Evolutionary conservation across 37 sponge, comb jelly and placozoan genomes (phyloP).

Genomic region (Corticium candelabrum): DNA sequence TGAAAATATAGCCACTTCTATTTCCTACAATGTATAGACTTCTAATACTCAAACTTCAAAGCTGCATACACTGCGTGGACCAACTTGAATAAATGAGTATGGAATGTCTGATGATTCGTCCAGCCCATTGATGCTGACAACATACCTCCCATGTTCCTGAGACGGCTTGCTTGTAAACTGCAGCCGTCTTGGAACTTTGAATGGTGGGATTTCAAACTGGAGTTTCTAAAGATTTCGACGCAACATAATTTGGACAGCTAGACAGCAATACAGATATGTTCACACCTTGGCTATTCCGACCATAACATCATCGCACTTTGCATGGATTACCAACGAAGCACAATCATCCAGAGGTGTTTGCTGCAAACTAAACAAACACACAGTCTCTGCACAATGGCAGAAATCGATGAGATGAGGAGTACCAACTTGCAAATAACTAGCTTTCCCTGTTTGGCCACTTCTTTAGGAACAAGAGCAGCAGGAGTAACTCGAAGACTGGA

Average conservation of each 20-base stretch:
- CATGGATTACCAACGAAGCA: conserved; percentile 41
- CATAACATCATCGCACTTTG: conserved; percentile 78
- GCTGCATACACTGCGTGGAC: background rate
- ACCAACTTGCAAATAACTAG: conserved; percentile 83
- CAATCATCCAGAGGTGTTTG: conserved; percentile 36
- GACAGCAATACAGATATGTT: background rate
- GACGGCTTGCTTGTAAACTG: background rate
- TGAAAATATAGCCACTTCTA: too few relatives aligned
- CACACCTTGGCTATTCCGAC: conserved; percentile 20
- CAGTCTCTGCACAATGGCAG: too few relatives aligned
- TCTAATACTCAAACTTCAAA: background rate
- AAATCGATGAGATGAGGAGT: background rate
- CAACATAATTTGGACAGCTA: background rate
- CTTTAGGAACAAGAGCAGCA: conserved; percentile 49
- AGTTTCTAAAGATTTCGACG: conserved; percentile 20
- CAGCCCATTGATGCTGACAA: conserved; percentile 46
- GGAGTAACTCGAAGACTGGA: conserved; percentile 73
- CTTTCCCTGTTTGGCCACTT: conserved; percentile 31
- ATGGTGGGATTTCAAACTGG: conserved; percentile 38
- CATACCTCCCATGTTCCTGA: too few relatives aligned
- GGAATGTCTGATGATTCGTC: conserved; percentile 51
- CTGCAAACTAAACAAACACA: conserved; percentile 54
- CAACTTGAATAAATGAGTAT: conserved; percentile 56
- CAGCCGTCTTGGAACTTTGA: conserved; percentile 47
- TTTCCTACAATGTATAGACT: background rate